These are phyloP conservation scores for Chauna torquata DNA, from an alignment of 2,113 vertebrate genomes.

Conservation along the genomic window DNA sequence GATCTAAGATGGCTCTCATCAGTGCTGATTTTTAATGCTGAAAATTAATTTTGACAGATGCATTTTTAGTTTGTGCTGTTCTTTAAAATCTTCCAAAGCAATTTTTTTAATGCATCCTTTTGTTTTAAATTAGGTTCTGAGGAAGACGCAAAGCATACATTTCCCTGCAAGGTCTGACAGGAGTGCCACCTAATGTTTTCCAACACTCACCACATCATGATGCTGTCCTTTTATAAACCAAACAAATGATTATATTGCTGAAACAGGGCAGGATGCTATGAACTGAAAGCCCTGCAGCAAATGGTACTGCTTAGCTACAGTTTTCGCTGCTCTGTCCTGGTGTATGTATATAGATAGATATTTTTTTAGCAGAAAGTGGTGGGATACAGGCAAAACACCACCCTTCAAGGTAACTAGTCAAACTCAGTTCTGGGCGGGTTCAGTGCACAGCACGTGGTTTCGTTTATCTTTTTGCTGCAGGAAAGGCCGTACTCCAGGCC, in stretches of 20 bases:
- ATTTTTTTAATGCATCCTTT: background rate
- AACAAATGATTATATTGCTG: background rate
- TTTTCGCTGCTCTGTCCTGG: background rate
- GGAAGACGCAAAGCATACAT: background rate
- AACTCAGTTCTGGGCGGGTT: background rate
- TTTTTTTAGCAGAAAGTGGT: background rate
- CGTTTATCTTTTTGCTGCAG: background rate
- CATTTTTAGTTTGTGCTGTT: constrained; percentile 34
- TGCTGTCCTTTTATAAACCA: background rate
- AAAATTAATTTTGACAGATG: constrained; percentile 39
- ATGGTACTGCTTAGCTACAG: background rate
- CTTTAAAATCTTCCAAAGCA: constrained; percentile 49
- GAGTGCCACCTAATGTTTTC: background rate
- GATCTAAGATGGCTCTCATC: constrained; percentile 68
- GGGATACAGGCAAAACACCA: background rate
- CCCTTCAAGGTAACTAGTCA: background rate
- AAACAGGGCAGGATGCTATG: background rate
- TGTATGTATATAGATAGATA: no score
- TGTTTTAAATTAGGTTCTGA: constrained; percentile 11
- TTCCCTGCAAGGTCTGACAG: constrained; percentile 3
- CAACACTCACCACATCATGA: background rate
- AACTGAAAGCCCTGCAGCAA: background rate
- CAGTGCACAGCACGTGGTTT: background rate
- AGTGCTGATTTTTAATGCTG: constrained; percentile 69
- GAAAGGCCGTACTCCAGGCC: background rate